A percentile compares a stretch with the other conserved stretches of the same genome.
These are phyloP conservation scores for Pelagia noctiluca DNA, from an alignment of 30 jellyfish, hydroid and myxozoan genomes.

Conservation along the genomic window DNA sequence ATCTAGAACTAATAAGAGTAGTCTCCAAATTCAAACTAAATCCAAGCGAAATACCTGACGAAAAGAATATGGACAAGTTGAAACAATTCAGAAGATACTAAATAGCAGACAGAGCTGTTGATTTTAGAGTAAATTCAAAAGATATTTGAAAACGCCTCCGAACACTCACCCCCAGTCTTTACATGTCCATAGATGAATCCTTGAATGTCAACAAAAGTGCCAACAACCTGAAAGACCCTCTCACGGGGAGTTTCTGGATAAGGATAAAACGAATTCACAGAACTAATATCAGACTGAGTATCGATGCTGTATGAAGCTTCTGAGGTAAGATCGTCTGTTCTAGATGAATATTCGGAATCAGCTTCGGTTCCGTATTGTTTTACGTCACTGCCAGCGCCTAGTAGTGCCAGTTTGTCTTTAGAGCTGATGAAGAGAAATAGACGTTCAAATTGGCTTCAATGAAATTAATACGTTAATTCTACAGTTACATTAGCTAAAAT, in stretches of 20 bases:
- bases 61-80: too few species aligned
- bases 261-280: background rate
- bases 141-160: background rate
- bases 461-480: too few species aligned
- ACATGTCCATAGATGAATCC: constrained; percentile 62
- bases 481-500: too few species aligned
- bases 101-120: too few species aligned
- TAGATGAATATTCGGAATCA: background rate
- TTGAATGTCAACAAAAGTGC: constrained; percentile 60
- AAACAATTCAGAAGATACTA: too few species aligned
- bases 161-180: constrained; percentile 5
- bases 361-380: constrained; percentile 16
- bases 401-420: too few species aligned
- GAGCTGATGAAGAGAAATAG: too few species aligned
- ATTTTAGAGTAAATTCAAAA: background rate
- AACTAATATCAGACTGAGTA: background rate
- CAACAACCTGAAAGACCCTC: constrained; percentile 45
- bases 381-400: background rate
- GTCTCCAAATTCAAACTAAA: too few species aligned
- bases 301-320: background rate
- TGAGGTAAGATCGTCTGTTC: background rate
- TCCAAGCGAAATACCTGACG: too few species aligned
- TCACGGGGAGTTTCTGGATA: constrained; percentile 35
- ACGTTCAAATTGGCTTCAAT: too few species aligned
- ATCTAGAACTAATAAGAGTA: too few species aligned